Evolutionary conservation across 2,113 vertebrate species (phyloP), one percentile per base, ranked within the genome.

Genomic region (Hemibagrus wyckioides): DNA sequence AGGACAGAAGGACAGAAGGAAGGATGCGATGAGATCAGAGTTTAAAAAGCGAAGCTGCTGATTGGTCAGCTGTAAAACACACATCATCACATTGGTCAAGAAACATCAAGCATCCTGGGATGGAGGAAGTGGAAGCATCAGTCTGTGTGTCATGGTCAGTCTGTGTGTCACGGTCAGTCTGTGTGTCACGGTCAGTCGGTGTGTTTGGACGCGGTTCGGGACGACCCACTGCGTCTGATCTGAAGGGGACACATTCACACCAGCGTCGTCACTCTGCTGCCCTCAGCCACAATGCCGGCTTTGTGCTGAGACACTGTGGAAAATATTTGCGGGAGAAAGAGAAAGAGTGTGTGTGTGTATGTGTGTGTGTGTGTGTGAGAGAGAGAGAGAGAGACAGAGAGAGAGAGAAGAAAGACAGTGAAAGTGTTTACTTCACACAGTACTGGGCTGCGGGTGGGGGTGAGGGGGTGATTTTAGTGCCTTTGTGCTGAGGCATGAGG

Each of bases 381-480:
- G 41, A 85, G 82, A 82, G n/a, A 59, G 15, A 86, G 56, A 81
- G 77, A 73, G 77, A 56, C 65, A 89, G 65, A 83, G 61, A 69
- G n/a, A 86, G 80, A 84, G 17, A 39, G 54, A 59, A 81, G 54
- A 59, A 41, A n/a, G 81, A 77, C 86, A 71, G 39, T 88, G 69
- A 88, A 88, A 89, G 90, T 89, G 85, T 86, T 86, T 77, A 52
- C 69, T 79, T 89, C 88, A 88, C 84, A 85, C 86, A 84, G 86
- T 41, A 4, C 25, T 21, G 36, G 79, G 52, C 4, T 39, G 52
- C 30, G 23, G 19, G 76, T 54, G 10, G 30, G 52, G 52, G 79
- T 80, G 79, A 57, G 83, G 56, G 85, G 56, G 85, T 52, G 61
- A 23, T 56, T 73, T 7, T 77, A 25, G 69, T 83, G 39, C 59